phyloP scores from a whole-genome alignment of 1,140 invertebrate genomes.

The Babylonia areolata region DNA sequence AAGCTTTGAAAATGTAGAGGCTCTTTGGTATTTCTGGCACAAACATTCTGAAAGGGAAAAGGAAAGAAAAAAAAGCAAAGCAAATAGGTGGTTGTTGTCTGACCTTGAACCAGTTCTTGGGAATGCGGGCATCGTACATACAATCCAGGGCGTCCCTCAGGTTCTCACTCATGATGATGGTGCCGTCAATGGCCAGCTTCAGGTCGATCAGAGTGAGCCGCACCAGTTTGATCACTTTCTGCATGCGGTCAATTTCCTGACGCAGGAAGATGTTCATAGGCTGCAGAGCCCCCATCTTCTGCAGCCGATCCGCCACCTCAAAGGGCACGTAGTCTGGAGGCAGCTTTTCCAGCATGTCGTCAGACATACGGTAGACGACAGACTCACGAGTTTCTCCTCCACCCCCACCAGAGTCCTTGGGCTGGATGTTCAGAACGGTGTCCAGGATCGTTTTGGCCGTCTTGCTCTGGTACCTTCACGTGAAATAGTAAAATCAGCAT shows the following conservation, averaged over 20 bases:
- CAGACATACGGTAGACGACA: conserved; percentile 67
- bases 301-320: conserved; percentile 78
- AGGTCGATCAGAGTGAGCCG: conserved; percentile 87
- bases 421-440: conserved; percentile 95
- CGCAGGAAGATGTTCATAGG: conserved; percentile 73
- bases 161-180: conserved; percentile 94
- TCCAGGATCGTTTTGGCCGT: conserved; percentile 94
- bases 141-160: conserved; percentile 72
- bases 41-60: too few relatives aligned
- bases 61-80: too few relatives aligned
- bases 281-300: conserved; percentile 82
- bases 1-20: too few relatives aligned
- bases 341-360: conserved; percentile 73
- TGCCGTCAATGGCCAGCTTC: conserved; percentile 96
- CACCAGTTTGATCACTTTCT: conserved; percentile 68
- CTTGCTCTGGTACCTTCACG: conserved; percentile 88
- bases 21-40: too few relatives aligned
- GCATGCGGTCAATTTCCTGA: conserved; percentile 74
- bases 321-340: conserved; percentile 70
- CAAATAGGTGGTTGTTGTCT: too few relatives aligned
- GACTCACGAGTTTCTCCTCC: conserved; percentile 77
- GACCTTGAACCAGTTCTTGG: conserved; percentile 66
- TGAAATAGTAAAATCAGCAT: background rate
- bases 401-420: conserved; percentile 88
- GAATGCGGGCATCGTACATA: conserved; percentile 74